Evolutionary conservation across 2,113 vertebrate species (phyloP).

Genomic region (Spilogale gracilis): DNA sequence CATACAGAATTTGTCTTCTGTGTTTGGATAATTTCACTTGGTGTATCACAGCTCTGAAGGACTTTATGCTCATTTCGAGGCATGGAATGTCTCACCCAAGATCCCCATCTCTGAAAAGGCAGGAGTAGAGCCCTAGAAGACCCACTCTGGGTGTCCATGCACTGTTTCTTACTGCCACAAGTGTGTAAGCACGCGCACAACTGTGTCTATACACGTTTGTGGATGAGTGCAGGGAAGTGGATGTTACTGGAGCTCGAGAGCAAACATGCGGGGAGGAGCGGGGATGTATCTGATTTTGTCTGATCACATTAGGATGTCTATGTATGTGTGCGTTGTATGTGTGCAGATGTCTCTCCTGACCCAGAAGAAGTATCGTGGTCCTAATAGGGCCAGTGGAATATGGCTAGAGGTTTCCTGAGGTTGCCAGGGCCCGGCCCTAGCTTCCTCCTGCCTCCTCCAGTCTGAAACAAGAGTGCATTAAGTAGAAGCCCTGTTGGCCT

Average conservation of each 20-base stretch:
- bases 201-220: background rate
- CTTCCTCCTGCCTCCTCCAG: background rate
- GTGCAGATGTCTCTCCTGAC: background rate
- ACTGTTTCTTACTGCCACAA: background rate
- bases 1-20: background rate
- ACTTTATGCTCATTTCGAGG: background rate
- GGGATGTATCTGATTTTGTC: background rate
- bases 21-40: background rate
- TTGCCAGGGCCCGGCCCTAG: rapidly evolving
- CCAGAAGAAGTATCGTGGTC: background rate
- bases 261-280: background rate
- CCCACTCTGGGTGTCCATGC: rapidly evolving
- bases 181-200: background rate
- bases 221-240: background rate
- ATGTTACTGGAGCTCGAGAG: background rate
- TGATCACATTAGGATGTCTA: background rate
- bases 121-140: background rate
- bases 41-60: no score
- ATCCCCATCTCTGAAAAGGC: background rate
- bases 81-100: background rate
- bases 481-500: background rate
- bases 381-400: background rate
- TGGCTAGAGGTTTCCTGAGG: rapidly evolving
- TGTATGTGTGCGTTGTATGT: background rate
- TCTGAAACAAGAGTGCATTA: background rate